These are phyloP conservation scores for Andrena haemorrhoa DNA, from an alignment of 2,888 invertebrate species.

Conservation along the genomic window DNA sequence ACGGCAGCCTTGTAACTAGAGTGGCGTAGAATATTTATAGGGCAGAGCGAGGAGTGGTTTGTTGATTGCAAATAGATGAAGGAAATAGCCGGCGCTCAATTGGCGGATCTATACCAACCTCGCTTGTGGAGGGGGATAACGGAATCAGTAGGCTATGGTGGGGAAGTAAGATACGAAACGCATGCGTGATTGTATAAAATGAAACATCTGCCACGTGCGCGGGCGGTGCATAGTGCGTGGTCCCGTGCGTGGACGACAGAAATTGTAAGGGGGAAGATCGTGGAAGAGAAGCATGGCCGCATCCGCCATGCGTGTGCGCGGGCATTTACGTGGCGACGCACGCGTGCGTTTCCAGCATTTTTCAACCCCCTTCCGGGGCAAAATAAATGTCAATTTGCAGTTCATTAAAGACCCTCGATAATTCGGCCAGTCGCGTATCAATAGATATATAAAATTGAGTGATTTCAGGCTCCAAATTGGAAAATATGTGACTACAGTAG, in stretches of 20 bases:
- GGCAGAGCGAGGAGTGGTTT: background rate
- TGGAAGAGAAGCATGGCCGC: constrained; percentile 79
- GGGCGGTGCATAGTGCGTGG: constrained; percentile 74
- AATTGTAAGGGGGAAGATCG: constrained; percentile 73
- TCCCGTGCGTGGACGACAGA: constrained; percentile 69
- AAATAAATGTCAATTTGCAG: background rate
- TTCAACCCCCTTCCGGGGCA: constrained; percentile 1
- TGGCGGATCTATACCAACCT: constrained; percentile 26
- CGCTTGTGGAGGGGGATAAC: constrained; percentile 35
- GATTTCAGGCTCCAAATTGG: too few species aligned
- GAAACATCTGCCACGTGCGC: constrained; percentile 80
- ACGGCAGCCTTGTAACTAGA: background rate
- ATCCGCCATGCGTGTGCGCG: constrained; percentile 75
- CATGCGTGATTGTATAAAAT: constrained; percentile 74
- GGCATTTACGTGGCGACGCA: constrained; percentile 11
- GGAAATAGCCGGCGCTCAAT: constrained; percentile 13
- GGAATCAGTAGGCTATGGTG: constrained; percentile 36
- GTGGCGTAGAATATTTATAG: background rate
- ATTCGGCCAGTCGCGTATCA: background rate
- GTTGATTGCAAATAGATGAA: background rate
- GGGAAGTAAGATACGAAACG: constrained; percentile 55
- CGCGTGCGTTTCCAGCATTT: constrained; percentile 23
- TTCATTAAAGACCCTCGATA: background rate
- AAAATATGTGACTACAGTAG: too few species aligned
- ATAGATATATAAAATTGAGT: background rate